Evolutionary conservation across 2,888 invertebrate genomes (phyloP), one percentile per base, ranked within the genome.

Genomic region (Hydrotaea cyrtoneurina): DNA sequence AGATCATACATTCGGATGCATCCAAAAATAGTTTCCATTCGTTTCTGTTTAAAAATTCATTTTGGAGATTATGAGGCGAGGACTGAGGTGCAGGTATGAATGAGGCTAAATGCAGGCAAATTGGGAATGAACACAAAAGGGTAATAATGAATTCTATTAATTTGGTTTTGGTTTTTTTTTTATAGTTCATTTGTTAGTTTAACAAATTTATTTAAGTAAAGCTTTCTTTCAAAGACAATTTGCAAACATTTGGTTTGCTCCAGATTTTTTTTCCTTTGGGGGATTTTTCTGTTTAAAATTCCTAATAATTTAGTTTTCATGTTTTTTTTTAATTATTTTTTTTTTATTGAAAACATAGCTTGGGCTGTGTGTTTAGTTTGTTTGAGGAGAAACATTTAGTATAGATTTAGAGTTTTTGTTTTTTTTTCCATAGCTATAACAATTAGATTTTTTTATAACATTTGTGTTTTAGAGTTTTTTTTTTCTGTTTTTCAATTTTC

Each of bases 361-460:
- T 39, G 11, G 10, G 3, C 2, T 39, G 3, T 39, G 1, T 74
- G 62, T 74, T n/a, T 57, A 57, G 36, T 69, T 74, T 57, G 21
- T 23, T 46, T 21, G 36, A 26, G 23, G 46, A 21, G 43, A 66
- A 69, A 69, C 69, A 82, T 77, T 26, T 74, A 85, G 53, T 71
- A 74, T 31, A 85, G 85, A 82, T 77, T 80, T 71, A 71, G 66
- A 50, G 2, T 43, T 43, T 62, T 39, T 23, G 69, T 66, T 69
- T 57, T 64, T 7, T 31, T 31, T 31, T 31, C n/a, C n/a, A 31
- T 43, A 66, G 43, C 36, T 69, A 69, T 69, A 69, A 69, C 69
- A 69, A 69, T 69, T 46, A 69, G 21, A 69, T 69, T 69, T 31
- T 69, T 31, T 66, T 69, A 46, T 82, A 85, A 85, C 82, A 79